Evolutionary conservation across 2,888 invertebrate genomes (phyloP).

Genomic region (Ethmia dodecea): DNA sequence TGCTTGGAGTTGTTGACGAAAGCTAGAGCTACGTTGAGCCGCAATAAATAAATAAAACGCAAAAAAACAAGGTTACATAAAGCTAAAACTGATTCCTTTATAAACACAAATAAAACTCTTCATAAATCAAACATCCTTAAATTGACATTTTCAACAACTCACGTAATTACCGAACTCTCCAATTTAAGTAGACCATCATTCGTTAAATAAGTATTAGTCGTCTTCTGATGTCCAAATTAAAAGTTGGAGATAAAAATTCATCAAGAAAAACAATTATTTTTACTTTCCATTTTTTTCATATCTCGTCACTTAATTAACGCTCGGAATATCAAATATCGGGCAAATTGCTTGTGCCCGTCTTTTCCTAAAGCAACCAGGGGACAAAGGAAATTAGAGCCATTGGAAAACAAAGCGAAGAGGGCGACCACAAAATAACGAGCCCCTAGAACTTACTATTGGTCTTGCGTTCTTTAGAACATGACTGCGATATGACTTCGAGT

Average conservation of each 20-base stretch:
- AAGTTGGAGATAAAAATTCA: not conserved
- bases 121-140: no score
- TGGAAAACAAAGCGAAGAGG: constrained; percentile 27
- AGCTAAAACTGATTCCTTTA: no score
- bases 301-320: constrained; percentile 39
- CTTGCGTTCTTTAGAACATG: not conserved
- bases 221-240: not conserved
- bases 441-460: not conserved
- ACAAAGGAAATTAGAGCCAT: constrained; percentile 35
- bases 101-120: no score
- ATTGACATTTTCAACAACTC: no score
- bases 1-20: no score
- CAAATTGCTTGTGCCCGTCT: constrained; percentile 20
- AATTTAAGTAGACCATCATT: no score
- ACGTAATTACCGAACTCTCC: no score
- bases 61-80: no score
- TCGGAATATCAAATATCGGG: constrained; percentile 17
- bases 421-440: constrained; percentile 29
- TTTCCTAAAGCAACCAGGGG: constrained; percentile 22
- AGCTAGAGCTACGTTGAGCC: no score
- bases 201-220: no score
- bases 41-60: no score
- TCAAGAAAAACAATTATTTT: not conserved
- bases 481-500: not conserved
- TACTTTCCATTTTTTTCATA: not conserved